Conservation (phyloP, 2,888 invertebrate species). For the Crocallis elinguaria region DNA sequence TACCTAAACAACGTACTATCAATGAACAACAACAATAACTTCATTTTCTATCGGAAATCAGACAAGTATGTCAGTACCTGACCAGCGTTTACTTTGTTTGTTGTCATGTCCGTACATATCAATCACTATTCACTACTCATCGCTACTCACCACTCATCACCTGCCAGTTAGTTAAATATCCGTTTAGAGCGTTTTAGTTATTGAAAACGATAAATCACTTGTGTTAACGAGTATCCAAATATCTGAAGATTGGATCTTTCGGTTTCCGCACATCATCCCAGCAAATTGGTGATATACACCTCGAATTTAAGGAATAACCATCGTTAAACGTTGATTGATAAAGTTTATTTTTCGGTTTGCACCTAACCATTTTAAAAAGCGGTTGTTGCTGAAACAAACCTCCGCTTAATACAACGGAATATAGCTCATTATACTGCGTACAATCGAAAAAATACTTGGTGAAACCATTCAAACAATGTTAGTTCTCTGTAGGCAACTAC, state of each 20-base stretch:
- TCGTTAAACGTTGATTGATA: background rate
- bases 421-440: background rate
- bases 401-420: background rate
- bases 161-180: constrained; percentile 26
- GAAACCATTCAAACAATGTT: no score
- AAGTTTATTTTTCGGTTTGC: background rate
- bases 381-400: no score
- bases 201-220: constrained; percentile 40
- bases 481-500: no score
- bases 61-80: constrained; percentile 5
- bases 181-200: constrained; percentile 23
- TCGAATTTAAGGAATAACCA: background rate
- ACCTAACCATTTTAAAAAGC: no score
- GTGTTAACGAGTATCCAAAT: constrained; percentile 43
- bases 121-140: constrained; percentile 9
- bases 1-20: background rate
- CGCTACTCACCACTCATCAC: constrained; percentile 18
- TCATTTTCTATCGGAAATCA: background rate
- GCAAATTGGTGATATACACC: constrained; percentile 54
- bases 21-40: background rate
- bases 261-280: constrained; percentile 52
- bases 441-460: background rate
- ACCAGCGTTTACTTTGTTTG: background rate
- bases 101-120: constrained; percentile 21
- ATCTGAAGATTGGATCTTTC: constrained; percentile 39